Evolutionary conservation across 2,888 invertebrate species (phyloP).

Genomic region (Lithosia quadra): DNA sequence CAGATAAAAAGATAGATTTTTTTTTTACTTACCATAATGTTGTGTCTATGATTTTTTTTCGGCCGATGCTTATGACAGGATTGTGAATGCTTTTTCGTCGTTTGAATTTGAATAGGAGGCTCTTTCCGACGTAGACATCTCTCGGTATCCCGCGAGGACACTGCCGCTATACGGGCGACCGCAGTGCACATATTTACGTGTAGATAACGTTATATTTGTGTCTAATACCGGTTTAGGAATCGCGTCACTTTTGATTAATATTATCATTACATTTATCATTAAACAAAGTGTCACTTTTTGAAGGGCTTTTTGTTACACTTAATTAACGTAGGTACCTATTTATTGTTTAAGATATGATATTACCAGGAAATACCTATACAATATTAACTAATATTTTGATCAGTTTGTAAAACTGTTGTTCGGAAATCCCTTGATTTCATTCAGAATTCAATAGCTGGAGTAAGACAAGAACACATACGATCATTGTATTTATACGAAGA

Average conservation of each 20-base stretch:
- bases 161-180: conserved; percentile 68
- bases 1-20: not conserved
- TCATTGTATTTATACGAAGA: conserved; percentile 34
- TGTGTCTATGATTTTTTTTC: conserved; percentile 47
- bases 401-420: not conserved
- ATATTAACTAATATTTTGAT: not conserved
- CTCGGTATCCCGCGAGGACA: conserved; percentile 63
- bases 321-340: not conserved
- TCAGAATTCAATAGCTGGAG: conserved; percentile 12
- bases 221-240: conserved; percentile 36
- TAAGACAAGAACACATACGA: conserved; percentile 20
- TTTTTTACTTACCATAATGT: conserved; percentile 68
- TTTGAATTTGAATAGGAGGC: conserved; percentile 29
- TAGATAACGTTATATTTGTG: conserved; percentile 46
- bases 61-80: conserved; percentile 48
- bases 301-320: not conserved
- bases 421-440: not conserved
- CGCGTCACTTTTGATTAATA: conserved; percentile 18
- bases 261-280: conserved; percentile 18
- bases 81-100: conserved; percentile 55
- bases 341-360: not conserved
- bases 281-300: not conserved
- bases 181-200: conserved; percentile 59
- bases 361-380: not conserved
- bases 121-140: conserved; percentile 59